A percentile compares a stretch with the other conserved stretches of the same genome.
Conservation (phyloP, 2,888 invertebrate species). For the Eilema sororculum region DNA sequence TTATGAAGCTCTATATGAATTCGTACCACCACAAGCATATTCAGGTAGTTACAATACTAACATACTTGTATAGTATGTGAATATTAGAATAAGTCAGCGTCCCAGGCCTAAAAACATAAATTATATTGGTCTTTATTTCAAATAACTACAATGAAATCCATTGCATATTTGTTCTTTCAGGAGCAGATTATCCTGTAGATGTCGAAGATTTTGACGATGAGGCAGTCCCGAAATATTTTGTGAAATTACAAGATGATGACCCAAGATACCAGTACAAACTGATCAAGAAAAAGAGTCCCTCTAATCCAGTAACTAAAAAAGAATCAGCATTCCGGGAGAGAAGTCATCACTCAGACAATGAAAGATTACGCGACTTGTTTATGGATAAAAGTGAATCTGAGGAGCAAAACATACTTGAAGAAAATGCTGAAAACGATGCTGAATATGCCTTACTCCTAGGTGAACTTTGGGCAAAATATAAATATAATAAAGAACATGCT, state of each 20-base stretch:
- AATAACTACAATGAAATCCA: background rate
- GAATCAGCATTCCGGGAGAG: constrained; percentile 82
- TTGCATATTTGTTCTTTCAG: constrained; percentile 59
- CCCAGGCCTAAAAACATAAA: background rate
- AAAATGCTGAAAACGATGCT: constrained; percentile 76
- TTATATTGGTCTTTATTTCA: background rate
- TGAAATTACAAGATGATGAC: constrained; percentile 74
- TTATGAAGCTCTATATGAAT: constrained; percentile 78
- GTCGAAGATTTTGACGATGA: constrained; percentile 74
- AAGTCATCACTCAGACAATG: constrained; percentile 76
- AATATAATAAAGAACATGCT: constrained; percentile 74
- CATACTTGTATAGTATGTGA: background rate
- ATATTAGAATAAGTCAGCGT: background rate
- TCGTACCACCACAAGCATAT: constrained; percentile 76
- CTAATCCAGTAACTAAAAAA: constrained; percentile 58
- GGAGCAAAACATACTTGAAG: constrained; percentile 65
- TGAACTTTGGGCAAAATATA: constrained; percentile 87
- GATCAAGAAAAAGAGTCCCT: constrained; percentile 83
- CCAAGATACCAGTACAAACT: constrained; percentile 84
- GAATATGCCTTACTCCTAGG: constrained; percentile 86
- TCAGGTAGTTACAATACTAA: constrained; percentile 60
- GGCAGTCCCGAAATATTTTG: constrained; percentile 71
- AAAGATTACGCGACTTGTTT: constrained; percentile 76
- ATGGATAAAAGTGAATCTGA: constrained; percentile 71
- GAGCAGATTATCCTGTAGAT: constrained; percentile 74